These are phyloP conservation scores for Papilio dardanus DNA, from an alignment of 1,140 invertebrate species.

Conservation along the genomic window DNA sequence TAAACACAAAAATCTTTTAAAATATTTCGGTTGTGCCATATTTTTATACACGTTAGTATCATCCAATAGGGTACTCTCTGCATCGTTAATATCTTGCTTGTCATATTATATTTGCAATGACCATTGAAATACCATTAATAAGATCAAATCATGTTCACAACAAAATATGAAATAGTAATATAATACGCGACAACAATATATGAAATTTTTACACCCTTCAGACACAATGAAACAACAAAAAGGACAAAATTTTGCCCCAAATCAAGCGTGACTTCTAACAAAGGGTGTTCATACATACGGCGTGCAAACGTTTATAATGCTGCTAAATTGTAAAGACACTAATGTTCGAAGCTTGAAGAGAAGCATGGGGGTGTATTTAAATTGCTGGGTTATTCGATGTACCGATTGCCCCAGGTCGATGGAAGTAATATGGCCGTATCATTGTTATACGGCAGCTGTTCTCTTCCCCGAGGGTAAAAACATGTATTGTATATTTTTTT, in stretches of 20 bases:
- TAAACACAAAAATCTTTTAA: neutral
- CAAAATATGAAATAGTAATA: conserved; percentile 47
- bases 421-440: conserved; percentile 76
- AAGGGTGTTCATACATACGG: conserved; percentile 62
- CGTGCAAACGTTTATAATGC: conserved; percentile 64
- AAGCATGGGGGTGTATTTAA: conserved; percentile 43
- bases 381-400: conserved; percentile 57
- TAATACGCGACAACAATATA: conserved; percentile 49
- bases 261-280: conserved; percentile 79
- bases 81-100: neutral
- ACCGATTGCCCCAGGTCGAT: conserved; percentile 71
- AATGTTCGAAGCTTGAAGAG: conserved; percentile 5
- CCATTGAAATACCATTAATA: conserved; percentile 32
- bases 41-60: neutral
- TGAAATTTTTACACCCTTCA: conserved; percentile 75
- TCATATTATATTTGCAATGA: neutral
- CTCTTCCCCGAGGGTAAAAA: conserved; percentile 76
- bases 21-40: neutral
- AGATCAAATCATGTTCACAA: conserved; percentile 32
- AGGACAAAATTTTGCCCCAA: conserved; percentile 78
- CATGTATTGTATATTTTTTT: conserved; percentile 73
- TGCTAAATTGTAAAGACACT: conserved; percentile 51
- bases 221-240: conserved; percentile 75
- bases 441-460: conserved; percentile 80
- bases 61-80: neutral